Evolutionary conservation across 1,140 invertebrate species (phyloP), one percentile per base, ranked within the genome.

Genomic region (Trachymyrmex septentrionalis): DNA sequence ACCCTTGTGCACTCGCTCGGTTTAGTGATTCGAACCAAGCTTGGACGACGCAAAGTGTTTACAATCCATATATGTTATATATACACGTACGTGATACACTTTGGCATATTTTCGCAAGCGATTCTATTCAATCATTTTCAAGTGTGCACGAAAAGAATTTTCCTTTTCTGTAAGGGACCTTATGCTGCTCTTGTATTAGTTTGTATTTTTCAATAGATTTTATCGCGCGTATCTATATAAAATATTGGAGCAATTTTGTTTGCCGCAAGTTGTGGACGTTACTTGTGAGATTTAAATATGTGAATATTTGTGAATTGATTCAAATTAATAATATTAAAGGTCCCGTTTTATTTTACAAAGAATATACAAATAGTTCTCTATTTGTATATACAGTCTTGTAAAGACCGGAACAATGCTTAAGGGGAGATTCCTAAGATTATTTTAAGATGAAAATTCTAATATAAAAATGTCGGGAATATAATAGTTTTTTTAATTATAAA

Each of bases 111-210:
- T 84, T 81, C 3, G 80, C 57, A 19, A 73, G 44, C 69, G 69
- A 82, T 73, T 82, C 67, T 67, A 57, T 73, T 59, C 55, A 55
- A 73, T 84, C 80, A 67, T 75, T 75, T 84, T n/a, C 24, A 38
- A 73, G 44, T 44, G 55, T 34, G 38, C 24, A 34, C 16, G 48
- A 34, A 63, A 82, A 59, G 80, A 84, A 27, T 61, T 50, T 73
- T 73, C 55, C 9, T 16, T 34, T 55, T 61, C 27, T 50, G 1
- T 21, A 75, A 19, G n/a, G 14, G 14, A 19, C 55, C 16, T 24
- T 48, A 16, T 34, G 24, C 73, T 59, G 30, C 53, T 66, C 2
- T 38, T 44, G 19, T 21, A 19, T 24, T 30, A 27, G 24, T 67
- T 80, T 55, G 67, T 80, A 80, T 80, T 84, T 84, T 84, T 27